Evolutionary conservation across 2,888 invertebrate genomes (phyloP).

Genomic region (Amiota minor): DNA sequence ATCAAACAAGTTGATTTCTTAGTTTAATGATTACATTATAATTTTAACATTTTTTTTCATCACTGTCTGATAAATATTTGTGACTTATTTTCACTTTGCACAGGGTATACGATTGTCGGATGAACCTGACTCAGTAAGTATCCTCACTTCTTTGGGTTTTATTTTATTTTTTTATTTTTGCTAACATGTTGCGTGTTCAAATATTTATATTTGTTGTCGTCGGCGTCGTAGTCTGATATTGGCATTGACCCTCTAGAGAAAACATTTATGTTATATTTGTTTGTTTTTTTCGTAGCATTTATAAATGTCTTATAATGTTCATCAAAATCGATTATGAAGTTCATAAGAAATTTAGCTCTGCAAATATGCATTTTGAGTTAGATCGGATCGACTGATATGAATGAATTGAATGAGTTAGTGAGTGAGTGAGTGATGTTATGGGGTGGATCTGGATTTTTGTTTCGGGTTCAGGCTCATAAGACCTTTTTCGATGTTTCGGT

Average conservation of each 20-base stretch:
- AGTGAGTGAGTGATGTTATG: neutral
- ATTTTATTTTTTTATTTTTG: neutral
- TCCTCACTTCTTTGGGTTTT: neutral
- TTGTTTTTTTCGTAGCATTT: conserved; percentile 53
- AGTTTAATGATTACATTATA: too few relatives aligned
- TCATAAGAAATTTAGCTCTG: conserved; percentile 71
- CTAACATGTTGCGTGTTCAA: conserved; percentile 22
- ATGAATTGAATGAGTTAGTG: too few relatives aligned
- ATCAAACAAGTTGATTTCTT: conserved; percentile 51
- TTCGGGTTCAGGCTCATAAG: too few relatives aligned
- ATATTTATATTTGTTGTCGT: conserved; percentile 13
- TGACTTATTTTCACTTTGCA: too few relatives aligned
- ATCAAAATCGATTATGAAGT: conserved; percentile 72
- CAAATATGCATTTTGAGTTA: conserved; percentile 65
- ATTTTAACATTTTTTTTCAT: too few relatives aligned
- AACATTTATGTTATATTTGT: too few relatives aligned
- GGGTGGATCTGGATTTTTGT: conserved; percentile 4
- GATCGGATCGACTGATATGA: too few relatives aligned
- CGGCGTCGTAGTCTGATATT: conserved; percentile 50
- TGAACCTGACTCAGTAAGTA: neutral
- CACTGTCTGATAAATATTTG: too few relatives aligned
- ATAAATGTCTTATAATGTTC: conserved; percentile 73
- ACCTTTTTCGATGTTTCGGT: too few relatives aligned
- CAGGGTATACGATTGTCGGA: too few relatives aligned
- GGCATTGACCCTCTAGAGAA: conserved; percentile 67